Base-by-base conservation (phyloP, 2,888 invertebrate genomes). In the Erannis defoliaria region DNA sequence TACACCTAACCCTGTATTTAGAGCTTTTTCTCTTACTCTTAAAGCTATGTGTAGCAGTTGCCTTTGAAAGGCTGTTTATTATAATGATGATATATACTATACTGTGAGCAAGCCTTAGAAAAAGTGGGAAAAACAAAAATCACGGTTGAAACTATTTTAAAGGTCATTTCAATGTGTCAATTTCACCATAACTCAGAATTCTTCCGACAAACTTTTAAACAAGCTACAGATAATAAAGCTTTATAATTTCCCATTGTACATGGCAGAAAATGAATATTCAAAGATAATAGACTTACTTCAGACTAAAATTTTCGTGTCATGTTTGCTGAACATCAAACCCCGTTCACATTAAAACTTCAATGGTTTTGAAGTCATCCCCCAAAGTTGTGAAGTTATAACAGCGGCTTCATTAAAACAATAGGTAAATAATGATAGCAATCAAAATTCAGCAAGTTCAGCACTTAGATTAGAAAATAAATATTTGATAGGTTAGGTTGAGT, bases 271-370 rank as follows among this genome's bases (percentile, higher is more conserved):
- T 51, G 26, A 51, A 49, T 49, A 49, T 49, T 51, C 51, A 29
- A 29, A 38, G 37, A 40, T 19, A 40, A 40, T 37, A 2, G 26
- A 29, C 40, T 51, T 51, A 40, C 40, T 29, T 8, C 40, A 40
- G 51, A 51, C 40, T 51, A 51, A 40, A 51, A 51, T 51, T 51
- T 51, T 19, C 40, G 29, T 40, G 38, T 51, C 29, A 40, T 42
- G 40, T 51, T 51, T 51, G 51, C 31, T 51, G 29, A 51, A 31
- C 29, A 51, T 51, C 51, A 31, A 51, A 40, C 29, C n/a, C 10
- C n/a, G 19, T 46, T 46, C 29, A 31, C 40, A 51, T 51, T 51
- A 51, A 26, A 26, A 51, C 40, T 40, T 51, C 19, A 51, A 51
- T 42, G 12, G 29, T 40, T 51, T 51, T 51, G 19, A 51, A 40